Conservation (phyloP, 2,888 invertebrate species). For the Zeuzera pyrina region DNA sequence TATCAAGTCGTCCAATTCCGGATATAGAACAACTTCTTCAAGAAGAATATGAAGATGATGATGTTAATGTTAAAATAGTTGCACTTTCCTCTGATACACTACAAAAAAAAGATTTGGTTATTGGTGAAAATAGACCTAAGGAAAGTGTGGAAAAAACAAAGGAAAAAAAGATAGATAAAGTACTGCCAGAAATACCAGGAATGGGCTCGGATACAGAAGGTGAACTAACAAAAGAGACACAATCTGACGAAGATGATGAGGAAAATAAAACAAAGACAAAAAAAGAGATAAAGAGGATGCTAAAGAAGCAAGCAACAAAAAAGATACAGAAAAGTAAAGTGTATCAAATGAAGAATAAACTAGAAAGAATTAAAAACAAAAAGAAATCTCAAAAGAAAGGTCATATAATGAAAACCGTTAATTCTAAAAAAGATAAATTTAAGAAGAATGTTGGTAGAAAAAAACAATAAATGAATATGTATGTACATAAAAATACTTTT, state of each 20-base stretch:
- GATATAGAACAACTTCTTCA: conserved; percentile 78
- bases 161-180: conserved; percentile 27
- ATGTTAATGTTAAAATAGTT: conserved; percentile 84
- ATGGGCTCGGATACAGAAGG: conserved; percentile 50
- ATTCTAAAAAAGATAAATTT: conserved; percentile 36
- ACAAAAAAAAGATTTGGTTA: conserved; percentile 79
- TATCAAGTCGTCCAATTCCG: conserved; percentile 80
- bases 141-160: conserved; percentile 24
- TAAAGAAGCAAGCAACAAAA: conserved; percentile 81
- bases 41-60: conserved; percentile 83
- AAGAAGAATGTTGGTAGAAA: conserved; percentile 49
- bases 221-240: conserved; percentile 30
- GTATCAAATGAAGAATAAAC: conserved; percentile 81
- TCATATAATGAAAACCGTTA: conserved; percentile 21
- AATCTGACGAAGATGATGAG: conserved; percentile 33
- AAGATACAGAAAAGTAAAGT: conserved; percentile 84
- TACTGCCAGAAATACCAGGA: conserved; percentile 35
- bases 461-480: conserved; percentile 40
- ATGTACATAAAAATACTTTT: no score
- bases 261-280: conserved; percentile 60
- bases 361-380: conserved; percentile 79
- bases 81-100: conserved; percentile 81
- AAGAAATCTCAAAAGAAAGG: conserved; percentile 73
- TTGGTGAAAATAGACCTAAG: conserved; percentile 78
- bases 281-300: conserved; percentile 79